Base-by-base conservation (phyloP, 2,113 vertebrate species). In the Mohoua ochrocephala region DNA sequence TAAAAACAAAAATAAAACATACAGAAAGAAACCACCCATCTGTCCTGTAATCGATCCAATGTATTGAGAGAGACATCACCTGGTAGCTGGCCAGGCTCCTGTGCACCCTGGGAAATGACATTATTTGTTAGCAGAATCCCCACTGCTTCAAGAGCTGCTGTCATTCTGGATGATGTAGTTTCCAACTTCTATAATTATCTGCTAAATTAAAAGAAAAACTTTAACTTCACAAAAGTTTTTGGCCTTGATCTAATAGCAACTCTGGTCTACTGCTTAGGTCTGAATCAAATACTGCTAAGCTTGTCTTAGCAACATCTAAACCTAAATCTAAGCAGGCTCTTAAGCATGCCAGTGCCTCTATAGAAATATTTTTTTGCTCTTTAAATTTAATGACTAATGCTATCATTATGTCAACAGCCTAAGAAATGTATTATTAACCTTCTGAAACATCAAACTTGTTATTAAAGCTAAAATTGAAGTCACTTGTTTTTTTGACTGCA, bases 371-470 rank as follows among this genome's bases (percentile, higher is more conserved):
- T 21, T 85, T 85, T 78, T 91, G 15, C 79, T 85, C 54, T 94
- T 89, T 71, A 68, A 56, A 61, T 45, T 49, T 37, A 93, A 79
- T 33, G 24, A 54, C 41, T 33, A 61, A 74, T 78, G 70, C 74
- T 89, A 13, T 78, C 59, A 89, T 91, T 97, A 90, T 80, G 35
- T 87, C 44, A 22, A 87, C 59, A 89, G 79, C 47, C 23, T 79
- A 80, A 63, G 71, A 91, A 96, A 69, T 67, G 49, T 45, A 92
- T 89, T 96, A 67, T 78, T 92, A 97, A 89, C 37, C 23, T 77
- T 91, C 79, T 85, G 84, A 93, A 95, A 96, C 18, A 56, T 59
- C 94, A 86, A 73, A 91, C 50, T 75, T 89, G 45, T 70, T 91
- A 81, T 79, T 96, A 93, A 85, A 92, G 76, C 56, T 83, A 79